A percentile compares a stretch with the other conserved stretches of the same genome.
Conservation (phyloP, 2,113 vertebrate genomes). For the Phrynosoma platyrhinos region DNA sequence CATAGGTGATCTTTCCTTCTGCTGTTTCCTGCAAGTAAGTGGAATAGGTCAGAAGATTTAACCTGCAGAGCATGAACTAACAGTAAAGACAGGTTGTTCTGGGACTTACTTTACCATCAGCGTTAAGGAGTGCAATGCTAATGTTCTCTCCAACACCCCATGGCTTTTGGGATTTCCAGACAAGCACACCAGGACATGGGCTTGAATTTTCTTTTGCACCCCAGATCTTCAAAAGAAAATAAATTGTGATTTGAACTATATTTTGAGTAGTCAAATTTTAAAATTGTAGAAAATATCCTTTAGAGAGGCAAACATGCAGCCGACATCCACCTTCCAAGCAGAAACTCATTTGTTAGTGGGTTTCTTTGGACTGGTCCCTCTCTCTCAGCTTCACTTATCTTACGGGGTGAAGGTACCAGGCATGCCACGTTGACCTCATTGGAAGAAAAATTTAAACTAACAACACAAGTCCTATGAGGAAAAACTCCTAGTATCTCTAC, state of each 20-base stretch:
- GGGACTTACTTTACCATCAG: conserved; percentile 77
- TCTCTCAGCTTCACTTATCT: too few relatives aligned
- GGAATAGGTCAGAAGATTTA: neutral
- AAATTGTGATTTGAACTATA: too few relatives aligned
- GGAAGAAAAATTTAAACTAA: too few relatives aligned
- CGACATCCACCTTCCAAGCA: neutral
- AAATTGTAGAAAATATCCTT: neutral
- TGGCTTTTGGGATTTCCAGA: conserved; percentile 79
- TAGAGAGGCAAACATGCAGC: neutral
- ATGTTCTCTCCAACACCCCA: conserved; percentile 78
- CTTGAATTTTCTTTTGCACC: conserved; percentile 75
- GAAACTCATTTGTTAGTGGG: neutral
- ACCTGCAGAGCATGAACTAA: neutral
- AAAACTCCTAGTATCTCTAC: too few relatives aligned
- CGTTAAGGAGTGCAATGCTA: conserved; percentile 78
- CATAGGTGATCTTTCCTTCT: conserved; percentile 73
- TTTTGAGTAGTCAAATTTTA: too few relatives aligned
- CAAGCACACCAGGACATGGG: conserved; percentile 75
- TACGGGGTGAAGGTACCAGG: too few relatives aligned
- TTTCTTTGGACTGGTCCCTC: too few relatives aligned
- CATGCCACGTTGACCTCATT: too few relatives aligned
- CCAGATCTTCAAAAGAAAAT: conserved; percentile 81
- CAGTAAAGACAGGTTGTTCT: neutral
- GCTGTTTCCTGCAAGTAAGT: conserved; percentile 78
- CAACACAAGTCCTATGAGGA: too few relatives aligned